A percentile compares a stretch with the other conserved stretches of the same genome.
phyloP scores from a whole-genome alignment of 2,797 vertebrate genomes.

The Hippocampus kuda region DNA sequence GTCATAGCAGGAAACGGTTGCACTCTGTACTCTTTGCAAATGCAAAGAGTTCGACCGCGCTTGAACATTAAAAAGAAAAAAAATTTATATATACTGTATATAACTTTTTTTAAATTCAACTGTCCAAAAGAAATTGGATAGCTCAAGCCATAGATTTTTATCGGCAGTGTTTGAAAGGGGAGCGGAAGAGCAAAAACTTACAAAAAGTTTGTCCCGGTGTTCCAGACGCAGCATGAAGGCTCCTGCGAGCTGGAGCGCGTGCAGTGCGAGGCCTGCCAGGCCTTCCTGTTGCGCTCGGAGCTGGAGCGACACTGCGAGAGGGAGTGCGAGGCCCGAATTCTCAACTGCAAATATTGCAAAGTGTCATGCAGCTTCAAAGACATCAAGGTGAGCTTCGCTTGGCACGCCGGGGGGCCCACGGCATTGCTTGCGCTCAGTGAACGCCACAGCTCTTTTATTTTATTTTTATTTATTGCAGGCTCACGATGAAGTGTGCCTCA shows the following conservation, averaged over 20 bases:
- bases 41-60: not conserved
- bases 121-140: not conserved
- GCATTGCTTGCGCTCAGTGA: not conserved
- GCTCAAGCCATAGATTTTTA: not conserved
- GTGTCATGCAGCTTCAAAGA: conserved; percentile 67
- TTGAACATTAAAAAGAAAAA: not conserved
- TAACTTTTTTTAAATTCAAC: too few species aligned
- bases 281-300: conserved; percentile 58
- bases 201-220: not conserved
- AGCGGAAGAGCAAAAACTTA: not conserved
- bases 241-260: conserved; percentile 66
- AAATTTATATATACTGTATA: too few species aligned
- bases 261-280: conserved; percentile 68
- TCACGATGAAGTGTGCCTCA: conserved; percentile 83
- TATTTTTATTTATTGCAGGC: conserved; percentile 68
- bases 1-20: not conserved
- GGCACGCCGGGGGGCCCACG: not conserved
- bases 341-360: conserved; percentile 78
- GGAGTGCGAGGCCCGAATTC: conserved; percentile 73
- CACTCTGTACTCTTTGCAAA: not conserved
- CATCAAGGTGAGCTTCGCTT: conserved; percentile 57
- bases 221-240: conserved; percentile 68
- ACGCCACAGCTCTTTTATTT: not conserved
- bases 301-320: conserved; percentile 70
- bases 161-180: not conserved